Base-by-base conservation (phyloP, 2,888 invertebrate species). In the Pollenia griseotomentosa region DNA sequence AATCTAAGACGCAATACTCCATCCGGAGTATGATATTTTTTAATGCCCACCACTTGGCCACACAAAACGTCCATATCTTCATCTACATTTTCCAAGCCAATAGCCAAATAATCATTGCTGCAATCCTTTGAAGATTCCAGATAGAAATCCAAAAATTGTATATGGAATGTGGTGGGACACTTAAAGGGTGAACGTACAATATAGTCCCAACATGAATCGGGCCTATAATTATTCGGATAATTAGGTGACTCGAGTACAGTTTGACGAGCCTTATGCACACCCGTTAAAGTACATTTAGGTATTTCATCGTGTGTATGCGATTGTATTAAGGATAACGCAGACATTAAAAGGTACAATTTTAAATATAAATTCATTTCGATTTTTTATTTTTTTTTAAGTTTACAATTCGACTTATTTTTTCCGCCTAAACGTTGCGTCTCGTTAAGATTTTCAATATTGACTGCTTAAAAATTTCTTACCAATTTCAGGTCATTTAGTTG, bases 111-210 rank as follows among this genome's bases (percentile, higher is more conserved):
- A 90, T 95, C 95, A 57, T 93, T 93, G 7, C 89, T 90, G 90
- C 95, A 95, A 83, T 94, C 94, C 8, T 90, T 88, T 6, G 95
- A 94, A 1, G 93, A 85, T 88, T 94, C 93, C 57, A 95, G 86
- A 82, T 93, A 90, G 88, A 95, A 95, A 89, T 95, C 94, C 59
- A 95, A 90, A 89, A 95, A 95, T 89, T 95, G 94, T 46, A 95
- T 92, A 84, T 94, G 94, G 89, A 94, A 95, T 66, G 93, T 92
- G 68, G 94, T 94, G 14, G 94, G 93, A 87, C 95, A 95, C 8
- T 92, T 93, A 71, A 91, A 92, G 5, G 93, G 93, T 1, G 94
- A 94, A 81, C 94, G 94, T 40, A 95, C 90, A 6, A 93, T 92
- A 88, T 94, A 95, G 87, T 94, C 92, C 90, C 90, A 90, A 89